A percentile compares a stretch with the other conserved stretches of the same genome.
Evolutionary conservation across 2,888 invertebrate genomes (phyloP).

Genomic region (Dryadula phaetusa): DNA sequence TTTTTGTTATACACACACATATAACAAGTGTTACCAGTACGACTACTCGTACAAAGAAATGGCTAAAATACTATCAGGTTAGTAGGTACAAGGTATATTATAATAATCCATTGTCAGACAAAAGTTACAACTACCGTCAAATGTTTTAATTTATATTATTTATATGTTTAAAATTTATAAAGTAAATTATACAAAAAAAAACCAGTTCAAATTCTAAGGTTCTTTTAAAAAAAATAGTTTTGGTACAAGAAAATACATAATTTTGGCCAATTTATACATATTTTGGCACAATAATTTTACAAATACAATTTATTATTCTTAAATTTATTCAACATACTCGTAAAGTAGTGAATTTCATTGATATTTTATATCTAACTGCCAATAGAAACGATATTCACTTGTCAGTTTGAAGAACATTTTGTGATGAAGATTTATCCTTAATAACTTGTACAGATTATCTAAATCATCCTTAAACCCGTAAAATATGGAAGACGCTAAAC

Average conservation of each 20-base stretch:
- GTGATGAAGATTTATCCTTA: no score
- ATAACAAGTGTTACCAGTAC: constrained; percentile 23
- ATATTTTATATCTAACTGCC: no score
- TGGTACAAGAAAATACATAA: neutral
- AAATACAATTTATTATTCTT: constrained; percentile 4
- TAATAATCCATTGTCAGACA: constrained; percentile 16
- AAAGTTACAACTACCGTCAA: constrained; percentile 37
- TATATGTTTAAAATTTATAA: neutral
- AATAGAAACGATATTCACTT: no score
- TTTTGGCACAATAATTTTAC: constrained; percentile 17
- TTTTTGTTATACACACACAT: constrained; percentile 21
- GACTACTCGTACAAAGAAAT: constrained; percentile 28
- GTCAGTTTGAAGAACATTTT: no score
- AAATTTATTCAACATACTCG: no score
- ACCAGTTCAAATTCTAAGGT: neutral
- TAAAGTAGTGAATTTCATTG: no score
- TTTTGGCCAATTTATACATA: neutral
- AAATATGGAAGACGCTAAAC: no score
- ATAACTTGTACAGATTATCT: no score
- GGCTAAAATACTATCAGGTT: constrained; percentile 34
- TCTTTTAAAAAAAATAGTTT: neutral
- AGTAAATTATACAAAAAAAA: neutral
- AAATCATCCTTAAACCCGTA: no score
- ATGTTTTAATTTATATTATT: neutral
- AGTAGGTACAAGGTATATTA: constrained; percentile 35